Base-by-base conservation (phyloP, 1,140 invertebrate genomes). In the Zaprionus lachaisei region DNA sequence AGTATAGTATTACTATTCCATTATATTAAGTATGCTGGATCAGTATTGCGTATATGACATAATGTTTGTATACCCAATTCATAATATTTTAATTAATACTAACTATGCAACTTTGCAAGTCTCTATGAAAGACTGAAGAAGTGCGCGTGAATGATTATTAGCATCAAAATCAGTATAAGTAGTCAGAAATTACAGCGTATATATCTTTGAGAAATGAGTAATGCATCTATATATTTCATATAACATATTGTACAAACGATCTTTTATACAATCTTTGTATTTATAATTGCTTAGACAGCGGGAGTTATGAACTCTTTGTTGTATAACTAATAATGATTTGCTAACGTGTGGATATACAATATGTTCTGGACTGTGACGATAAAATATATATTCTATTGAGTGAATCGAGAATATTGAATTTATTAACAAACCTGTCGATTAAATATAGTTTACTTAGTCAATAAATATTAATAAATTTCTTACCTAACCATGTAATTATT, bases 11-110 rank as follows among this genome's bases (percentile, higher is more conserved):
- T 56, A 28, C 26, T n/a, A 17, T n/a, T 56, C 5, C 24, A 26
- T 24, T 56, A 26, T 56, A 28, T 56, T 56, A 38, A 58, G n/a
- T 34, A 58, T 58, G 38, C 31, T n/a, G 24, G 26, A 51, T 51
- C 47, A 14, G 20, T 14, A 22, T 24, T 51, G 47, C 47, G 47
- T 51, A 51, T 24, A 51, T 51, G 47, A 51, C 47, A 51, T 51
- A 51, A 51, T 51, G 9, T 51, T 51, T 51, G 47, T 24, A 51
- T 22, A 51, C 17, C 47, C 47, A 51, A 22, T 22, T 14, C 20
- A 20, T 22, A 49, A 24, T 22, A 22, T 4, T 22, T 22, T 1
- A 12, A 24, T 22, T 12, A 22, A 51, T 51, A 51, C 41, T 9
- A n/a, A n/a, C 15, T 47, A 22, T 24, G 20, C 12, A 17, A 24